These are phyloP conservation scores for Nerophis ophidion DNA, from an alignment of 2,113 vertebrate species.

Conservation along the genomic window DNA sequence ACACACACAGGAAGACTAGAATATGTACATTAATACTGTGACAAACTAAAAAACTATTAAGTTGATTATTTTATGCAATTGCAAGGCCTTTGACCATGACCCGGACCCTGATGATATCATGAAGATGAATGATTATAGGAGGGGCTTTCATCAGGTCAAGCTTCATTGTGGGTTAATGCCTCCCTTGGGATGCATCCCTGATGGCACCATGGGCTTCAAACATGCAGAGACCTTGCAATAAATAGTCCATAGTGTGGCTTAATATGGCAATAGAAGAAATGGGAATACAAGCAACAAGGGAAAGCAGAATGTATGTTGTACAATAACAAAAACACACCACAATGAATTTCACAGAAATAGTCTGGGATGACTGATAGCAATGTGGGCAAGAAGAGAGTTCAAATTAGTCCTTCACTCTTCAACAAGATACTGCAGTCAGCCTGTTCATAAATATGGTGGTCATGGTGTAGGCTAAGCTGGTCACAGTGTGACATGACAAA, in stretches of 20 bases:
- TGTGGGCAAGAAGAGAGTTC: constrained; percentile 1
- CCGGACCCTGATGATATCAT: constrained; percentile 37
- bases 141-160: constrained; percentile 9
- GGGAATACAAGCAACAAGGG: no score
- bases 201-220: constrained; percentile 12
- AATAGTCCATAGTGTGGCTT: constrained; percentile 8
- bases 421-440: constrained; percentile 4
- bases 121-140: constrained; percentile 42
- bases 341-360: constrained; percentile 3
- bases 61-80: constrained; percentile 18
- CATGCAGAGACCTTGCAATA: constrained; percentile 11
- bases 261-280: constrained; percentile 7
- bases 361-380: background rate
- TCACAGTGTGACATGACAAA: constrained; percentile 28
- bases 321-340: background rate
- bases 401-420: constrained; percentile 15
- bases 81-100: constrained; percentile 33
- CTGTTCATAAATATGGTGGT: background rate
- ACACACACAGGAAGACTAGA: constrained; percentile 8
- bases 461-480: background rate
- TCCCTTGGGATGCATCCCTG: constrained; percentile 22
- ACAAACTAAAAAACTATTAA: constrained; percentile 28
- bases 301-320: background rate
- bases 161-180: constrained; percentile 20
- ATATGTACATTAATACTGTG: constrained; percentile 1